Percentiles rank a stretch among this genome's conserved stretches.
Evolutionary conservation across 1,140 invertebrate species (phyloP).

Genomic region (Eumeta japonica): DNA sequence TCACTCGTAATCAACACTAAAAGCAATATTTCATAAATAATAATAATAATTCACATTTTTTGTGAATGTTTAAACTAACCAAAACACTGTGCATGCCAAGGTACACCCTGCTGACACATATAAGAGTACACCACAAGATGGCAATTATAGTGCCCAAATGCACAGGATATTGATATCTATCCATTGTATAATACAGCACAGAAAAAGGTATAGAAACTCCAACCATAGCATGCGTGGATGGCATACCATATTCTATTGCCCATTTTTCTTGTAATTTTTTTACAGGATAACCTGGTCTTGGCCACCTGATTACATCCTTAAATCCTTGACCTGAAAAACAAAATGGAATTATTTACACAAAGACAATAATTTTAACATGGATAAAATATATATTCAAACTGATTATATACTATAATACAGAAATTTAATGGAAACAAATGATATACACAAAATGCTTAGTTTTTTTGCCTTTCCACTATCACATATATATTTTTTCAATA

Average conservation of each 20-base stretch:
- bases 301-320: constrained; percentile 85
- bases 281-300: constrained; percentile 81
- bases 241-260: constrained; percentile 90
- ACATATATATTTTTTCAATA: no score
- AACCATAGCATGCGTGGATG: constrained; percentile 91
- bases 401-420: no score
- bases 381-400: no score
- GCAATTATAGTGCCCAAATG: constrained; percentile 58
- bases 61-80: constrained; percentile 60
- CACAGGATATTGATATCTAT: constrained; percentile 76
- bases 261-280: constrained; percentile 81
- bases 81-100: constrained; percentile 90
- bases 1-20: no score
- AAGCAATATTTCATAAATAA: neutral
- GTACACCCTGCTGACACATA: constrained; percentile 84
- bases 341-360: neutral
- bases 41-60: constrained; percentile 3
- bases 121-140: constrained; percentile 69
- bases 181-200: constrained; percentile 74
- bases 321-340: constrained; percentile 73
- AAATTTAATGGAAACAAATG: no score
- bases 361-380: neutral
- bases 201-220: constrained; percentile 84
- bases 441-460: no score
- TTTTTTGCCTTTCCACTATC: no score